Evolutionary conservation across 2,888 invertebrate genomes (phyloP).

Genomic region (Chrysodeixis includens): DNA sequence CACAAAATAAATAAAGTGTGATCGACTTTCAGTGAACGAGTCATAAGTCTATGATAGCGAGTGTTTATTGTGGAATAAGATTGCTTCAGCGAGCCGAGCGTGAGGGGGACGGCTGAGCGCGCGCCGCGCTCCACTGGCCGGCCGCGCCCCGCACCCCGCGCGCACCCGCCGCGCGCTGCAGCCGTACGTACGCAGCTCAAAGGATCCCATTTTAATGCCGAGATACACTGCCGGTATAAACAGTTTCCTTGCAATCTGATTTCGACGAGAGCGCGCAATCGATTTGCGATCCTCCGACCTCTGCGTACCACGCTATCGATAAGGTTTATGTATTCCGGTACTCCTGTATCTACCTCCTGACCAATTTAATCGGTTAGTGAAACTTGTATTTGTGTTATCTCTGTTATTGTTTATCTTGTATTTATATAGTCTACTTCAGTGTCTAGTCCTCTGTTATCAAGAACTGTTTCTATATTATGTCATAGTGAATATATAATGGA

Average conservation of each 20-base stretch:
- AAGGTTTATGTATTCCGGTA: constrained; percentile 39
- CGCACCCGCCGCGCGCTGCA: constrained; percentile 29
- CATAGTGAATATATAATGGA: constrained; percentile 55
- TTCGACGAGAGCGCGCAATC: constrained; percentile 18
- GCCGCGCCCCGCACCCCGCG: constrained; percentile 22
- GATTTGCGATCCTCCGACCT: constrained; percentile 15
- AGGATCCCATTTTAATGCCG: constrained; percentile 27
- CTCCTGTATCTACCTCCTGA: constrained; percentile 65
- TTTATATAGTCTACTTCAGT: constrained; percentile 54
- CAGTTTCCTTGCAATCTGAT: constrained; percentile 14
- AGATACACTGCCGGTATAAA: constrained; percentile 40
- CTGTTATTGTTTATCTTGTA: constrained; percentile 44
- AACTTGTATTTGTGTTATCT: constrained; percentile 42
- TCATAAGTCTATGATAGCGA: constrained; percentile 19
- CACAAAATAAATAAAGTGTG: constrained; percentile 9
- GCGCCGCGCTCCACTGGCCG: constrained; percentile 33
- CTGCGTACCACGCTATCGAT: not conserved
- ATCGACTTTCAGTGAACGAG: constrained; percentile 12
- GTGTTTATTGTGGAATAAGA: constrained; percentile 38
- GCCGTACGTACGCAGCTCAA: constrained; percentile 26
- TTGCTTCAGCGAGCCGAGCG: constrained; percentile 30
- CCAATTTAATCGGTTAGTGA: constrained; percentile 61
- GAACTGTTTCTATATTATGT: constrained; percentile 54
- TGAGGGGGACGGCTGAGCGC: constrained; percentile 39
- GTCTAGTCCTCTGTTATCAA: constrained; percentile 47